Evolutionary conservation across 2,797 vertebrate genomes (phyloP), one percentile per base, ranked within the genome.

Genomic region (Pseudomugil tenellus): DNA sequence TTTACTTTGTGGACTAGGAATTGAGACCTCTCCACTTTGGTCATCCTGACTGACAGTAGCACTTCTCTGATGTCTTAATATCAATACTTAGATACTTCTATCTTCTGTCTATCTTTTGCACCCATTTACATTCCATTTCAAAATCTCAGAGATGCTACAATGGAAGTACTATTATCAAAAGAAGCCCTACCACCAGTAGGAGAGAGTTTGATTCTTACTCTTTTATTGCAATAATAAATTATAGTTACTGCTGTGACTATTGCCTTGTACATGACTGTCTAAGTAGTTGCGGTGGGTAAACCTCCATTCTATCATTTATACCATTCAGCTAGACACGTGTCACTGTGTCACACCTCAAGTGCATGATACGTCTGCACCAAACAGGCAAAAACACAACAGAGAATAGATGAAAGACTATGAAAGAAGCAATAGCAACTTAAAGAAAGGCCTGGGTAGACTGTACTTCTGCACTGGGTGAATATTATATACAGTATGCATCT

Each of bases 141-240:
- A 72, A 67, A 52, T 74, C 63, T 82, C 79, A 70, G 48, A 72
- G 56, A 39, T 19, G 26, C 56, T 72, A 60, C 52, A 72, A 85
- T 82, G 65, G 81, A 69, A 3, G 4, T 29, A 41, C 43, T 21
- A 65, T 77, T 79, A 82, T 80, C 59, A 78, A 63, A 64, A 56
- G 68, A 23, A 70, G 52, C 7, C 39, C 49, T 17, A 48, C 56
- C 52, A 55, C 59, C 48, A 64, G 57, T 49, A 71, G 63, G 69
- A 80, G 52, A 74, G 70, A 72, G 78, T 59, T 17, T 6, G 58
- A 37, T 65, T 67, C 76, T 75, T 60, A 34, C 59, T 73, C 61
- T 73, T 87, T 84, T 76, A 89, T 85, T 87, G 68, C 63, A 74
- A 80, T 83, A 89, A 90, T 89, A 80, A 85, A 92, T 90, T 88